Percentiles rank a stretch among this genome's conserved stretches.
Conservation (phyloP, 2,113 vertebrate genomes). For the Eolophus roseicapilla region DNA sequence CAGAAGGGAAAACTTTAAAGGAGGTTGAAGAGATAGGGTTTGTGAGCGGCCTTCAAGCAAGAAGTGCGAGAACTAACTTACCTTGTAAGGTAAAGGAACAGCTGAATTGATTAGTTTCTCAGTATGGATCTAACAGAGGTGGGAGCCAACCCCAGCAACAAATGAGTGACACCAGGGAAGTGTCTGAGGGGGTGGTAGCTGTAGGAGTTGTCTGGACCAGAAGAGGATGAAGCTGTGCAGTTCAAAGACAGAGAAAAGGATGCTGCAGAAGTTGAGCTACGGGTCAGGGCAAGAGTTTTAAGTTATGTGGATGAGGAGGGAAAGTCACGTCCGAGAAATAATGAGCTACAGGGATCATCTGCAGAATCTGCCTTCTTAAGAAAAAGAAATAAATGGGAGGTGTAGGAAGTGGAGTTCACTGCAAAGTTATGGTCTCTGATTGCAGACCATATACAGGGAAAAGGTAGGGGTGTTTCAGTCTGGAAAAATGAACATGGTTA, state of each 20-base stretch:
- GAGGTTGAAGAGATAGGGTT: not conserved
- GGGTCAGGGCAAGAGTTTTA: not conserved
- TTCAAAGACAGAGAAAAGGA: not conserved
- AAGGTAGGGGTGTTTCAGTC: not conserved
- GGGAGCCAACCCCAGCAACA: not conserved
- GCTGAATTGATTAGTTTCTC: not conserved
- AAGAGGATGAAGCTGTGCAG: not conserved
- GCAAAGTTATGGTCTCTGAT: not conserved
- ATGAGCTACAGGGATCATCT: not conserved
- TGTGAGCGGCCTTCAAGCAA: not conserved
- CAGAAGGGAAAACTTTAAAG: not conserved
- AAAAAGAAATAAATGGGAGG: not conserved
- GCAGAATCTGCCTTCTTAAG: not conserved
- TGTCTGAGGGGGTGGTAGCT: not conserved
- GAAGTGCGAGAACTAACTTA: not conserved
- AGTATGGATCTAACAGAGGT: not conserved
- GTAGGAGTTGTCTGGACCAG: not conserved
- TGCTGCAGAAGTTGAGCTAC: rapidly evolving
- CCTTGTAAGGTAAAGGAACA: not conserved
- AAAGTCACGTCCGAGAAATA: not conserved
- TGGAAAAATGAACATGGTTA: not conserved
- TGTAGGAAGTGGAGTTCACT: not conserved
- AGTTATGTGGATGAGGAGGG: not conserved
- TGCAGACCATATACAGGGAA: not conserved
- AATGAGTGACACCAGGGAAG: not conserved